Evolutionary conservation across 1,140 invertebrate species (phyloP).

Genomic region (Pachypsylla venusta): DNA sequence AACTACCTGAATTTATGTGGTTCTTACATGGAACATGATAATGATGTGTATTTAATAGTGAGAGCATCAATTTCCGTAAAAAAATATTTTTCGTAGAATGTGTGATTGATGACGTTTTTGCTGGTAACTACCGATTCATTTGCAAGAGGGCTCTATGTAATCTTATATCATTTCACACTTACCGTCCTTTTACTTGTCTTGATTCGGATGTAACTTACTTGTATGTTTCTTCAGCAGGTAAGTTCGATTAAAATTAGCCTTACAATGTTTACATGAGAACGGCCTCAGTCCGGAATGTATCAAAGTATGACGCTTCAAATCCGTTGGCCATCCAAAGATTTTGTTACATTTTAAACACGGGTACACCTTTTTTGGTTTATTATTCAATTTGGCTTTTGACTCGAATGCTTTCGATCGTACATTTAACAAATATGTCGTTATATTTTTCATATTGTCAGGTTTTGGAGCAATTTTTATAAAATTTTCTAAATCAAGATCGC

Average conservation of each 20-base stretch:
- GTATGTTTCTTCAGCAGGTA: conserved; percentile 31
- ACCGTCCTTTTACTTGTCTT: too few species aligned
- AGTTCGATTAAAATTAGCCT: conserved; percentile 48
- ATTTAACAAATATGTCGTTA: not conserved
- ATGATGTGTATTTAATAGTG: too few species aligned
- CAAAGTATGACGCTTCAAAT: conserved; percentile 44
- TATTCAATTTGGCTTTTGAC: too few species aligned
- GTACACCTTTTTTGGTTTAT: conserved; percentile 18
- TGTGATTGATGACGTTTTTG: too few species aligned
- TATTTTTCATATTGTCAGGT: not conserved
- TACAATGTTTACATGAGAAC: conserved; percentile 61
- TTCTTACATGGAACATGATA: too few species aligned
- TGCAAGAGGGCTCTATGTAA: too few species aligned
- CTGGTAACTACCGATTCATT: too few species aligned
- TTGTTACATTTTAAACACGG: conserved; percentile 27
- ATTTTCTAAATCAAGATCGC: not conserved
- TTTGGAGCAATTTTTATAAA: conserved; percentile 8
- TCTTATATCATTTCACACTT: too few species aligned
- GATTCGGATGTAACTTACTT: conserved; percentile 23
- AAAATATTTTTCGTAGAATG: too few species aligned
- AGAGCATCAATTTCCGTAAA: too few species aligned
- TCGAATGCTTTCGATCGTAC: not conserved
- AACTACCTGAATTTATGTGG: too few species aligned
- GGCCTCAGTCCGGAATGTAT: conserved; percentile 59
- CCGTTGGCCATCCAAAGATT: conserved; percentile 30